Evolutionary conservation across 2,797 vertebrate species (phyloP), one percentile per base, ranked within the genome.

Genomic region (Silurus lanzhouensis): DNA sequence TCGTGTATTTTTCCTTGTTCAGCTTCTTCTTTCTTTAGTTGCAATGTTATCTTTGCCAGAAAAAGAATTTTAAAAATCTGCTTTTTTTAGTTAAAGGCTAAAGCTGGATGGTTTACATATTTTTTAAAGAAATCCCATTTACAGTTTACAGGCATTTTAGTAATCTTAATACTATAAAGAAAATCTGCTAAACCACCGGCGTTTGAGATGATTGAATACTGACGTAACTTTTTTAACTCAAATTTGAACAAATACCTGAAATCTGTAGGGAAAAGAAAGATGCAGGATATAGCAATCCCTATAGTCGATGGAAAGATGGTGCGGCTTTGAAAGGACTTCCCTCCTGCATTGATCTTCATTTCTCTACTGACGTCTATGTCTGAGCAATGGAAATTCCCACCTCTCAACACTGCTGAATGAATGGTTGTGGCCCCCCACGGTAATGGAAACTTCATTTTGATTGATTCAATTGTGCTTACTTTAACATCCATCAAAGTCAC

Each of bases 271-370:
- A 52, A 52, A 27, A 64, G 64, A 66, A n/a, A 48, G 19, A 60
- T 48, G 25, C n/a, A 82, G 15, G 31, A 38, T 31, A 46, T 7
- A 79, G 20, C 25, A 68, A 57, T 52, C 25, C 17, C 22, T 81
- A 81, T 13, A 19, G 3, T 46, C 55, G 83, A 87, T 85, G 78
- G 63, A 86, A 83, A 60, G 89, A 79, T 88, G 72, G 89, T 82
- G 84, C 58, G 44, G 68, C 84, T 90, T 88, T 88, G 82, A 82
- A 60, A 82, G 31, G 80, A 88, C 85, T 55, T 72, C 84, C 84
- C 87, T 22, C 85, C 90, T 86, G 89, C 87, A 91, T 90, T 90
- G 90, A 92, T 91, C 85, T 92, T 90, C 78, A 91, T 92, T 88
- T 82, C 76, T 89, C n/a, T 1, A 1, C 83, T 91, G 89, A 91